Base-by-base conservation (phyloP, 2,888 invertebrate species). In the Drosophila nigricruria region DNA sequence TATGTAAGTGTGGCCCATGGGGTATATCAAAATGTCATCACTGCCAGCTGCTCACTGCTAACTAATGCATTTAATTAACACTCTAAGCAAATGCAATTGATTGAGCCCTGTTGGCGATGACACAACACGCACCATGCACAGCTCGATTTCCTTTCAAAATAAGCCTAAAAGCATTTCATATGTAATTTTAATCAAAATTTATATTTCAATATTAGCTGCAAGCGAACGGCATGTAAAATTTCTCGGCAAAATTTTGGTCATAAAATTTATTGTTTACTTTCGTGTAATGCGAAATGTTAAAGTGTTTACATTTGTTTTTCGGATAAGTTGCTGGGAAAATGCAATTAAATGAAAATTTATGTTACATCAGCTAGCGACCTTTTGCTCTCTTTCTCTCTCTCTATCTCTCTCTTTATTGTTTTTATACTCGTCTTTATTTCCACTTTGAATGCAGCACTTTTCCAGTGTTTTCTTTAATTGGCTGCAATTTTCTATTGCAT, bases 381-480 rank as follows among this genome's bases (percentile, higher is more conserved):
- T 43, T 6, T 14, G 1, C 20, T 42, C 20, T 42, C 5, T 8
- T 14, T 14, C 20, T 47, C 57, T 45, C 14, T 20, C 14, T 20
- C 30, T 1, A 30, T 18, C 14, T 14, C 27, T 8, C 23, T 36
- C 23, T 27, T 5, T 32, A 12, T 23, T 38, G 0, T 30, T 12
- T 14, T 49, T 27, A 8, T n/a, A 16, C 45, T 43, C 14, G 27
- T 47, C 47, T 30, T 36, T 20, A 34, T 45, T 53, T 36, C 8
- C 18, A 40, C 42, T 57, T 52, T 18, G 36, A 34, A 32, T 47
- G 52, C 45, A 23, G 2, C 18, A 52, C 27, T 66, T 70, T 78
- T 30, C 9, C 52, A 52, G 67, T 60, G 42, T 78, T 77, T 79
- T 70, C 77, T 86, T 79, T 77, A 82, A 85, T 71, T 86, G 77